Evolutionary conservation across 2,113 vertebrate genomes (phyloP).

Genomic region (Dipodomys stephensi): DNA sequence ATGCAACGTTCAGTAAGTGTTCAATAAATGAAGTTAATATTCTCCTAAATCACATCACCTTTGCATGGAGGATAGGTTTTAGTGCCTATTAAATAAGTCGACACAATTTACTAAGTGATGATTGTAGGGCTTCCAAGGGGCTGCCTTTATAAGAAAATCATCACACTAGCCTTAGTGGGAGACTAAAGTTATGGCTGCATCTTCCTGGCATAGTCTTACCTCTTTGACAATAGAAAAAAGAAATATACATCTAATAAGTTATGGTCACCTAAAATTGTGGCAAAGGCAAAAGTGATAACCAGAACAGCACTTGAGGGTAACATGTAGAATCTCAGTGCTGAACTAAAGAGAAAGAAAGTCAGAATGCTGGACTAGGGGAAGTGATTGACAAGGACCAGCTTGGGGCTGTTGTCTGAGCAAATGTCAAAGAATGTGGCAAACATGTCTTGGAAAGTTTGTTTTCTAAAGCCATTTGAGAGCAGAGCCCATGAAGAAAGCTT

Average conservation of each 20-base stretch:
- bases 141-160: not conserved
- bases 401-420: not conserved
- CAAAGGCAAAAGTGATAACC: not conserved
- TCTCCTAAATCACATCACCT: not conserved
- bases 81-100: not conserved
- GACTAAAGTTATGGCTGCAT: not conserved
- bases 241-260: too few species aligned
- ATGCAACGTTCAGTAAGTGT: not conserved
- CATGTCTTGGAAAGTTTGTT: conserved; percentile 62
- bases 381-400: not conserved
- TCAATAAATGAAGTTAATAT: too few species aligned
- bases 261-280: conserved; percentile 3
- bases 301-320: not conserved
- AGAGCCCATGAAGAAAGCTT: conserved; percentile 15
- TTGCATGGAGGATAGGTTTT: not conserved
- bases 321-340: not conserved
- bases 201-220: not conserved
- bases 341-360: conserved; percentile 49
- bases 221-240: not conserved
- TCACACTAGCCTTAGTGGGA: not conserved
- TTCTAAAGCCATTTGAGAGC: conserved; percentile 54
- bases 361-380: not conserved
- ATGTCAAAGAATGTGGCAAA: not conserved
- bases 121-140: not conserved
- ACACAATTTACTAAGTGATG: not conserved